These are phyloP conservation scores for Philereme transversata DNA, from an alignment of 2,888 invertebrate genomes.

Conservation along the genomic window DNA sequence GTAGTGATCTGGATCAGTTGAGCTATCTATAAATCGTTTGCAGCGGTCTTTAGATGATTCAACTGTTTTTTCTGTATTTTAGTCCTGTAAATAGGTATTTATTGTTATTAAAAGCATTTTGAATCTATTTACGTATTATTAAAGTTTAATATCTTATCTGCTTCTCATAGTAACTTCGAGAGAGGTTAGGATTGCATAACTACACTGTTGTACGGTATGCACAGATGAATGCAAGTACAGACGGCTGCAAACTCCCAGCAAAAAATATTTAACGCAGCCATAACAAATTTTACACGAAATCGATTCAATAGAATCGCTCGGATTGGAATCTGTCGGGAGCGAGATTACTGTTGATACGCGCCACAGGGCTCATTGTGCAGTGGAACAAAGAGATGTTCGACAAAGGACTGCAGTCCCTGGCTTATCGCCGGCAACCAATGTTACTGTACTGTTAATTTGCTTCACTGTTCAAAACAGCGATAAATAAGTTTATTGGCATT, in stretches of 20 bases:
- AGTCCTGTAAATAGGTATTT: too few species aligned
- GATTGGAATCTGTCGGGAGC: conserved; percentile 29
- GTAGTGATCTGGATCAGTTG: too few species aligned
- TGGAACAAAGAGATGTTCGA: conserved; percentile 34
- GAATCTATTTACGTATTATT: too few species aligned
- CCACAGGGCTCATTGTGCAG: conserved; percentile 34
- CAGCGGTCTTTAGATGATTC: too few species aligned
- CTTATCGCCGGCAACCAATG: conserved; percentile 37
- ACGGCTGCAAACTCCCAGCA: not conserved
- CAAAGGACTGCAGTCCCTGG: conserved; percentile 25
- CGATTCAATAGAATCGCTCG: conserved; percentile 17
- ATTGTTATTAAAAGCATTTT: too few species aligned
- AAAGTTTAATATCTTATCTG: too few species aligned
- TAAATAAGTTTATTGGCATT: conserved; percentile 14
- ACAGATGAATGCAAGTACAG: too few species aligned
- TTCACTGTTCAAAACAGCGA: conserved; percentile 19
- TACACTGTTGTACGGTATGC: too few species aligned
- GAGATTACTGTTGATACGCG: conserved; percentile 32
- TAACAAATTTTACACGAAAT: conserved; percentile 18
- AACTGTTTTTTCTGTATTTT: too few species aligned
- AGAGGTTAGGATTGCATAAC: too few species aligned
- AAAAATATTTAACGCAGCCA: conserved; percentile 15
- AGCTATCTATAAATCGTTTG: too few species aligned
- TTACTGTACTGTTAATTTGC: conserved; percentile 37
- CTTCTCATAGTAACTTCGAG: too few species aligned